Evolutionary conservation across 2,113 vertebrate genomes (phyloP).

Genomic region (Larimichthys polyactis): DNA sequence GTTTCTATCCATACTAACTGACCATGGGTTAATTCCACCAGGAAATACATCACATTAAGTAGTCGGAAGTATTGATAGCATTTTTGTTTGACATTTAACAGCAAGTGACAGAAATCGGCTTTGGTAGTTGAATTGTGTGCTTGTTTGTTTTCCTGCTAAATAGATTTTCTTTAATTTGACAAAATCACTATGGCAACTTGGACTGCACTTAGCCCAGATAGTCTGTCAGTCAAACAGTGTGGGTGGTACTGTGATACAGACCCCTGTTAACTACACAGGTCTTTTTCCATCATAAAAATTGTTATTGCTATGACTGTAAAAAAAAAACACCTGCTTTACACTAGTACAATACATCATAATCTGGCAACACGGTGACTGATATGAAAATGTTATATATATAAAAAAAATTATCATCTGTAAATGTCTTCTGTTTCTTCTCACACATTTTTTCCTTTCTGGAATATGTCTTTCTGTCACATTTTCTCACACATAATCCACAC

Average conservation of each 20-base stretch:
- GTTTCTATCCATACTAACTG: background rate
- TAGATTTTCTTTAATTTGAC: conserved; percentile 17
- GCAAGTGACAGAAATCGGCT: background rate
- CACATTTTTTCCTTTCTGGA: background rate
- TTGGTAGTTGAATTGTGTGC: background rate
- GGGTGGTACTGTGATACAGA: conserved; percentile 4
- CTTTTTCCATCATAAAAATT: background rate
- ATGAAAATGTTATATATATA: background rate
- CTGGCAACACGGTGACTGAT: conserved; percentile 7
- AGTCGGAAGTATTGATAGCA: background rate
- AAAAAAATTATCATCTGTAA: background rate
- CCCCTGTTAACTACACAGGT: conserved; percentile 8
- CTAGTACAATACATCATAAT: background rate
- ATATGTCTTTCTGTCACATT: background rate
- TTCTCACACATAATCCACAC: conserved; percentile 11
- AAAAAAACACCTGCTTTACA: background rate
- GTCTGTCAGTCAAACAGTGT: conserved; percentile 28
- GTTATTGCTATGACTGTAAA: background rate
- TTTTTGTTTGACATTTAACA: background rate
- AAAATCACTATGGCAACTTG: conserved; percentile 35
- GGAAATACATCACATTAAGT: background rate
- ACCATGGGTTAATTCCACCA: background rate
- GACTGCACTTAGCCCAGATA: conserved; percentile 3
- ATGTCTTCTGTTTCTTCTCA: background rate
- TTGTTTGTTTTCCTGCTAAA: background rate